Conservation (phyloP, 2,888 invertebrate genomes). For the Synergus itoensis region DNA sequence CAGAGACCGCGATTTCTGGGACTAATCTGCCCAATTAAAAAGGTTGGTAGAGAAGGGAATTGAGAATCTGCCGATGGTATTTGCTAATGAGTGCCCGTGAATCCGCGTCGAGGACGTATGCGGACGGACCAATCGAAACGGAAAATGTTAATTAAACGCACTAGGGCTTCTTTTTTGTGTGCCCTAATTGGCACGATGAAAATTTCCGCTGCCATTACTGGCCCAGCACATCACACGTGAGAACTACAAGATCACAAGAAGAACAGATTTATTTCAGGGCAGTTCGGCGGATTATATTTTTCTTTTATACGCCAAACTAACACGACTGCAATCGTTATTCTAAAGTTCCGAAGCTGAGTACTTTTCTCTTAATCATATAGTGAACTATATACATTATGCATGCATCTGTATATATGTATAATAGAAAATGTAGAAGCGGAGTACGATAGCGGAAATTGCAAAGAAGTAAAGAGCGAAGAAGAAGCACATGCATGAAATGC, state of each 20-base stretch:
- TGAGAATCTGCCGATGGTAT: slow-evolving; percentile 74
- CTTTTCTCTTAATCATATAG: not conserved
- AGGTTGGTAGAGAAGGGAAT: slow-evolving; percentile 61
- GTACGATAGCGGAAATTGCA: not conserved
- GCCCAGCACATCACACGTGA: slow-evolving; percentile 24
- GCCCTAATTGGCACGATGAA: slow-evolving; percentile 70
- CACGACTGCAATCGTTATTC: not conserved
- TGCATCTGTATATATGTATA: not conserved
- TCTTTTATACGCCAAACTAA: not conserved
- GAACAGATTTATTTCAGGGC: slow-evolving; percentile 22
- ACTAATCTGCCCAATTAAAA: slow-evolving; percentile 77
- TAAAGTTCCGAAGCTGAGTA: not conserved
- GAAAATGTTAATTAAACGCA: slow-evolving; percentile 76
- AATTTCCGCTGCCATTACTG: slow-evolving; percentile 56
- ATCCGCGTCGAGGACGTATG: slow-evolving; percentile 50
- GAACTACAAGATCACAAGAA: slow-evolving; percentile 18
- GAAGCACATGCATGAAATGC: not conserved
- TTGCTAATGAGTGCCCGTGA: slow-evolving; percentile 74
- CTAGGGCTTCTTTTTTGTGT: slow-evolving; percentile 65
- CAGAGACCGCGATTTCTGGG: slow-evolving; percentile 68
- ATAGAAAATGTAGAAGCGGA: not conserved
- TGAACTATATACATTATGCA: not conserved
- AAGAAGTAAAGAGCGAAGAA: slow-evolving; percentile 1
- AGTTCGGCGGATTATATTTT: not conserved
- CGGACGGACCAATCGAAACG: slow-evolving; percentile 70